Evolutionary conservation across 1,140 invertebrate species (phyloP).

Genomic region (Rhynchophorus ferrugineus): DNA sequence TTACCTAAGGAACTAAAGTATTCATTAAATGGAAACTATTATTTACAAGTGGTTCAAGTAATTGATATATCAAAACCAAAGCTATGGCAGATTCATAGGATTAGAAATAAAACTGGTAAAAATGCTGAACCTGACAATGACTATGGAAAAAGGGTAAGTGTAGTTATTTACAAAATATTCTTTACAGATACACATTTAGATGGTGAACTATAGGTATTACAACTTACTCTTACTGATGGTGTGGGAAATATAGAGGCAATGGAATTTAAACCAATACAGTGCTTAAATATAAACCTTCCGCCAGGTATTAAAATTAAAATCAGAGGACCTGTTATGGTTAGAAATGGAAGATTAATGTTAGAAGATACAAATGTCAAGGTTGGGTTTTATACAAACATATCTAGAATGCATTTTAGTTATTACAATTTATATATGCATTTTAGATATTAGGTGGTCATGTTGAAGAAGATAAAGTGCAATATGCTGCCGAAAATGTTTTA

Average conservation of each 20-base stretch:
- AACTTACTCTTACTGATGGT: constrained; percentile 71
- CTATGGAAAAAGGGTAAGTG: constrained; percentile 47
- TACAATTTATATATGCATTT: constrained; percentile 4
- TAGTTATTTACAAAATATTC: neutral
- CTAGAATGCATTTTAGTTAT: neutral
- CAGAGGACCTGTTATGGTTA: constrained; percentile 59
- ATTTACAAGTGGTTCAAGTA: constrained; percentile 45
- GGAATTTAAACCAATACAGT: constrained; percentile 60
- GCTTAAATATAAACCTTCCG: constrained; percentile 51
- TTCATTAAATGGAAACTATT: constrained; percentile 47
- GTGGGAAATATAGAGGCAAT: constrained; percentile 60
- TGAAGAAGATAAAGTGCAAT: constrained; percentile 50
- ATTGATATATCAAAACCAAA: constrained; percentile 46
- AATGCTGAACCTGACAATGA: constrained; percentile 43
- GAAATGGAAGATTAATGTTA: constrained; percentile 62
- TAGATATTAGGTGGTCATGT: constrained; percentile 63
- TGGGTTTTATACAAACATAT: neutral
- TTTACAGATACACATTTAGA: neutral
- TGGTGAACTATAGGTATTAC: constrained; percentile 45
- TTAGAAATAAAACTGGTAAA: constrained; percentile 49
- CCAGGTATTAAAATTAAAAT: constrained; percentile 59
- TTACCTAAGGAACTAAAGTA: constrained; percentile 40
- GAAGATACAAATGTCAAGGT: constrained; percentile 54
- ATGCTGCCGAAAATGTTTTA: constrained; percentile 55
- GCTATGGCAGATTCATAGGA: constrained; percentile 55